Evolutionary conservation across 1,140 invertebrate species (phyloP).

Genomic region (Maconellicoccus hirsutus): DNA sequence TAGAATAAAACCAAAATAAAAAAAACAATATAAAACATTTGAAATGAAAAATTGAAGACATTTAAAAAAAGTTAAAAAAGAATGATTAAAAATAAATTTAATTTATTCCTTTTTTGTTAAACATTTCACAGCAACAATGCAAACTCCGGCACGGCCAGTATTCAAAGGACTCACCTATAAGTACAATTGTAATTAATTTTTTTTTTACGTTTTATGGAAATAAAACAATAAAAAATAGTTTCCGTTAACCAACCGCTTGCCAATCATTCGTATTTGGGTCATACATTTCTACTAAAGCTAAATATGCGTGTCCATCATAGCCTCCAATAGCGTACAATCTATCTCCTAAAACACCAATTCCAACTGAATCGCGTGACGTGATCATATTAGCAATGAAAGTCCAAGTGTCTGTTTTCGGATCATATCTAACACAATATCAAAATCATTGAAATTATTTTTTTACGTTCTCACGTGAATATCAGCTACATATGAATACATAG

Average conservation of each 20-base stretch:
- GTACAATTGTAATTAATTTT: background rate
- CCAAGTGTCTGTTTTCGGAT: constrained; percentile 75
- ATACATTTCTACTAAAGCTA: constrained; percentile 84
- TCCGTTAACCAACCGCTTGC: constrained; percentile 37
- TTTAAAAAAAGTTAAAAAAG: background rate
- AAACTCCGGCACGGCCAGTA: constrained; percentile 71
- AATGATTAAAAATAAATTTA: background rate
- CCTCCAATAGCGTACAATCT: constrained; percentile 81
- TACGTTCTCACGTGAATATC: too few species aligned
- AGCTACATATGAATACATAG: too few species aligned
- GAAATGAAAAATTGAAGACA: background rate
- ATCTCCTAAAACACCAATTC: constrained; percentile 80
- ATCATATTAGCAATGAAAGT: constrained; percentile 76
- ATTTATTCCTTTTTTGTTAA: background rate
- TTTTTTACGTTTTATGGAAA: too few species aligned
- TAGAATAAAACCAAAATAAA: background rate
- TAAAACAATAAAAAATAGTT: too few species aligned
- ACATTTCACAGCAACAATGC: constrained; percentile 53
- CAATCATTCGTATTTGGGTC: constrained; percentile 82
- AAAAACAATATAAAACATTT: background rate
- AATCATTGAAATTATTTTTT: too few species aligned
- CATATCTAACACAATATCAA: constrained; percentile 46
- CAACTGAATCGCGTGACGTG: constrained; percentile 78
- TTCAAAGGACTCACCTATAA: constrained; percentile 55
- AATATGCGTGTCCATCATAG: constrained; percentile 87